Conservation (phyloP, 2,113 vertebrate species). For the Phylloscopus trochilus region DNA sequence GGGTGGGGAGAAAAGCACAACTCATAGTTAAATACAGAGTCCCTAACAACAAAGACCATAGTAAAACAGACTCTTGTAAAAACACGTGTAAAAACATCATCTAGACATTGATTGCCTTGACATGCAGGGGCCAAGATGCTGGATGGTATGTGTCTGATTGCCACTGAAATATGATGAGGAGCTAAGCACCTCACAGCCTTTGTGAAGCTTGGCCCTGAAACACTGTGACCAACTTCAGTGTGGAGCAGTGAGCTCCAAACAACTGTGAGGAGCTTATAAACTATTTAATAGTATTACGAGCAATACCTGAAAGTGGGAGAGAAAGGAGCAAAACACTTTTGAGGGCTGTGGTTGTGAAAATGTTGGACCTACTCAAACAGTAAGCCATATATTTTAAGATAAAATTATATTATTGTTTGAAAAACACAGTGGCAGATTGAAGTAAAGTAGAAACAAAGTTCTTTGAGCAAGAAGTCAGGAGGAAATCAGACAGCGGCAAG, state of each 20-base stretch:
- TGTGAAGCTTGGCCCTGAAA: not conserved
- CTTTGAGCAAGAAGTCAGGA: not conserved
- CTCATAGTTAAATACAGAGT: slow-evolving; percentile 1
- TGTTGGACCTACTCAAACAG: not conserved
- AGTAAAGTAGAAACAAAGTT: not conserved
- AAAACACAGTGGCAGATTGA: not conserved
- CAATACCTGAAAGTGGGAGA: not conserved
- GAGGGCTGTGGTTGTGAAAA: not conserved
- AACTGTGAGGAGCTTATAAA: not conserved
- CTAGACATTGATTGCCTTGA: not conserved
- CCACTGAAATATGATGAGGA: slow-evolving; percentile 1
- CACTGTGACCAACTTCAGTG: not conserved
- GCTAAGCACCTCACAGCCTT: not conserved
- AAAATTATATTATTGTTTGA: not conserved
- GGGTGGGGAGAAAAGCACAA: not conserved
- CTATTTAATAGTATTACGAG: not conserved
- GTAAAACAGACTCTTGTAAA: slow-evolving; percentile 17
- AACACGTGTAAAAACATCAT: slow-evolving; percentile 15
- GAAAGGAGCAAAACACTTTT: not conserved
- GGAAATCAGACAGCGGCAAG: not conserved
- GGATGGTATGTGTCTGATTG: not conserved
- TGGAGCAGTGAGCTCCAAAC: not conserved
- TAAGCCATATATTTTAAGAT: not conserved
- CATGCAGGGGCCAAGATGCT: not conserved
- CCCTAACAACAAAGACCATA: not conserved